Base-by-base conservation (phyloP, 2,888 invertebrate genomes). In the Agrenia bidenticulata region DNA sequence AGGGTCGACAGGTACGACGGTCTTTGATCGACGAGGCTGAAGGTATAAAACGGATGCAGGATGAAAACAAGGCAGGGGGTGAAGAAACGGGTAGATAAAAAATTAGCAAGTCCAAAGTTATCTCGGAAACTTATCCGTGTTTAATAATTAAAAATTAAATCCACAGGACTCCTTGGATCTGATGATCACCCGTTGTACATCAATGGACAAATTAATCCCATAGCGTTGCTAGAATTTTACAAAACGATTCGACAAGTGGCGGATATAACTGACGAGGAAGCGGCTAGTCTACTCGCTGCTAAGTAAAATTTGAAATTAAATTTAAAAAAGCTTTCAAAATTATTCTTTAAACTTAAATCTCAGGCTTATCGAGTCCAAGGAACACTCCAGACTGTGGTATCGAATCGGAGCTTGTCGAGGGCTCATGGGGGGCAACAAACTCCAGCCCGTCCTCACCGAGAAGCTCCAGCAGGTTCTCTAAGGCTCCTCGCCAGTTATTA, bases 351-450 rank as follows among this genome's bases (percentile, higher is more conserved):
- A 32, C 4, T 32, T 11, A 4, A 32, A 32, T 32, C 32, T 7
- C 11, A 32, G 32, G 11, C 32, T 32, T 32, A 32, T 32, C 32
- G 51, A 62, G 32, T 37, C 56, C 1, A 54, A 60, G 23, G 49
- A 53, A 0, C 84, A 84, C 73, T 80, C 81, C 50, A 80, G 82
- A 2, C 80, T 83, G 73, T 85, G 84, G 83, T 85, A 86, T 78
- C 80, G 85, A 9, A 84, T 85, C 64, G 82, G 83, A 59, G 85
- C 84, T 32, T 80, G 82, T 39, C 77, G 83, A 5, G 66, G 32
- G 2, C 78, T 77, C 57, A 80, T 82, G 11, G 84, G 84, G n/a
- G 80, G 81, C 9, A 77, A 78, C 39, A 79, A 81, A 77, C 77
- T 80, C 70, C 13, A 27, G 45, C 83, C 84, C 0, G 77, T 78